Percentiles rank a stretch among this genome's conserved stretches.
Conservation (phyloP, 2,113 vertebrate genomes). For the Glareola pratincola region DNA sequence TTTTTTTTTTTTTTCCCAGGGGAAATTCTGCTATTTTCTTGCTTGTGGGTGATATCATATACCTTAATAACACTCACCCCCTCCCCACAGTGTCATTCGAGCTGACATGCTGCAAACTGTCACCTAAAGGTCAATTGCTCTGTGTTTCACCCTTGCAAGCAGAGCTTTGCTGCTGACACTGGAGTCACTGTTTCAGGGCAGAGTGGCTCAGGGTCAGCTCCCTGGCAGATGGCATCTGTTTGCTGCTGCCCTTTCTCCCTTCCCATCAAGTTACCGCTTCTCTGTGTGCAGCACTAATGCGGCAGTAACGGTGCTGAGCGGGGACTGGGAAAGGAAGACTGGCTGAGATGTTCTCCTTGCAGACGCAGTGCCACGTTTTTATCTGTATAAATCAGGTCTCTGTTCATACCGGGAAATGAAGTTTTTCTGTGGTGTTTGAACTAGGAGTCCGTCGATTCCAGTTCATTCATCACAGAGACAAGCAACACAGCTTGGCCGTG, state of each 20-base stretch:
- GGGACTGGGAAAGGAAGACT: background rate
- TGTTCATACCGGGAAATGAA: background rate
- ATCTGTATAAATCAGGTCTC: background rate
- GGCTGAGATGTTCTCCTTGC: rapidly evolving
- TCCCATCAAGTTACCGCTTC: background rate
- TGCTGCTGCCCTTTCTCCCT: background rate
- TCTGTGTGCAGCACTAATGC: background rate
- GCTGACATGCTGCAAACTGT: background rate
- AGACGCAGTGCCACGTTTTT: background rate
- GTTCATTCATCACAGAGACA: background rate
- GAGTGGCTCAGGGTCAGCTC: background rate
- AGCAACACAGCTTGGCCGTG: background rate
- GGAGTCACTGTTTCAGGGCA: background rate
- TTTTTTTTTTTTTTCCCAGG: background rate
- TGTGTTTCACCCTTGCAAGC: background rate
- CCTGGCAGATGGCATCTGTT: constrained; percentile 36
- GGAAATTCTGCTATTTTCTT: background rate
- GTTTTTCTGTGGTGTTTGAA: background rate
- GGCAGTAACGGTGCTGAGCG: background rate
- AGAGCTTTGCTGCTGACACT: constrained; percentile 2
- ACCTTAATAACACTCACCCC: background rate
- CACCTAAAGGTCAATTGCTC: background rate
- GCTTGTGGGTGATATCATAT: background rate
- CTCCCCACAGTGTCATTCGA: background rate
- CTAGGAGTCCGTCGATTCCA: rapidly evolving